These are phyloP conservation scores for Drosophila suzukii DNA, from an alignment of 1,140 invertebrate species.

Conservation along the genomic window DNA sequence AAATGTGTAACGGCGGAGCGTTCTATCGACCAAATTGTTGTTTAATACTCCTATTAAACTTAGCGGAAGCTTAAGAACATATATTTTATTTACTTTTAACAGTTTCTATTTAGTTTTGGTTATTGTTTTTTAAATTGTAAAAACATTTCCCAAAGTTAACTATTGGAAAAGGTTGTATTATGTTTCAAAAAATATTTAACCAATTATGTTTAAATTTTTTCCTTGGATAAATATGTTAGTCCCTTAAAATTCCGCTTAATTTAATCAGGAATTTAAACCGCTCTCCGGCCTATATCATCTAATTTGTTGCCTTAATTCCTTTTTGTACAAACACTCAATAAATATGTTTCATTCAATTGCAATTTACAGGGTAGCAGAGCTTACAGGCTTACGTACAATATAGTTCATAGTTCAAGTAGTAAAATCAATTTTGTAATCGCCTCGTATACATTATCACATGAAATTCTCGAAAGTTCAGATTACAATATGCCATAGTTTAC, in stretches of 20 bases:
- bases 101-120: background rate
- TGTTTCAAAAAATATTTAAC: background rate
- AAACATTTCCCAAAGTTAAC: no score
- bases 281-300: slow-evolving; percentile 2
- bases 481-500: slow-evolving; percentile 41
- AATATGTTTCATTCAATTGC: slow-evolving; percentile 43
- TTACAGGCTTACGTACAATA: slow-evolving; percentile 25
- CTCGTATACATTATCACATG: slow-evolving; percentile 83
- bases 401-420: slow-evolving; percentile 49
- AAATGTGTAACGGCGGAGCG: slow-evolving; percentile 52
- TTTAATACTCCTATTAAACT: slow-evolving; percentile 13
- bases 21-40: slow-evolving; percentile 1
- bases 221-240: background rate
- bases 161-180: background rate
- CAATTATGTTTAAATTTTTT: background rate
- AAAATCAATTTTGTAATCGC: slow-evolving; percentile 52
- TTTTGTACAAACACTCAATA: slow-evolving; percentile 58
- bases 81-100: background rate
- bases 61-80: background rate
- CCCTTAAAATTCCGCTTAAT: slow-evolving; percentile 6
- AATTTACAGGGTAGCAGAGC: slow-evolving; percentile 46
- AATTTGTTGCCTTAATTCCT: slow-evolving; percentile 23
- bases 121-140: background rate
- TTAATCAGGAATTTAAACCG: background rate
- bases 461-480: slow-evolving; percentile 77